These are phyloP conservation scores for Heliconius hermathena DNA, from an alignment of 1,140 invertebrate genomes.

Conservation along the genomic window DNA sequence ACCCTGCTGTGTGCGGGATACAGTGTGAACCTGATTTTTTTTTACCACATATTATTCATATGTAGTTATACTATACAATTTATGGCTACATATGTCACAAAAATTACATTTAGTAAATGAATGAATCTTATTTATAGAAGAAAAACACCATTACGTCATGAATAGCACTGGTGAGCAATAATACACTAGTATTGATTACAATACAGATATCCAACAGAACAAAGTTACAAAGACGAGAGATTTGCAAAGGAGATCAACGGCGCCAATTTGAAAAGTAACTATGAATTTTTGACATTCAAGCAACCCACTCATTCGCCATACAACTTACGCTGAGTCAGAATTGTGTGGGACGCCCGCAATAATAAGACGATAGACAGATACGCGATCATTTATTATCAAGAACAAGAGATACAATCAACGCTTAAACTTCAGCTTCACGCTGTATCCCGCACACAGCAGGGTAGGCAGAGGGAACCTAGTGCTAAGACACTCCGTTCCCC, in stretches of 20 bases:
- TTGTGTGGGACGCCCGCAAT: slow-evolving; percentile 28
- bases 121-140: neutral
- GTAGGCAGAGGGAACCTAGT: too few species aligned
- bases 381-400: slow-evolving; percentile 27
- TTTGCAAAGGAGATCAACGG: slow-evolving; percentile 11
- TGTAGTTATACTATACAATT: too few species aligned
- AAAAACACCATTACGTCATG: neutral
- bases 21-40: too few species aligned
- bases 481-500: too few species aligned
- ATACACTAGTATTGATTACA: neutral
- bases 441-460: too few species aligned
- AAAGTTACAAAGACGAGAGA: slow-evolving; percentile 6
- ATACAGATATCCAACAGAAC: neutral
- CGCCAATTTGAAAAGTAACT: slow-evolving; percentile 31
- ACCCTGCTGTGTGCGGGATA: too few species aligned
- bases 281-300: slow-evolving; percentile 35
- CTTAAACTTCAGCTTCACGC: neutral
- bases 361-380: slow-evolving; percentile 22
- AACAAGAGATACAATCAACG: slow-evolving; percentile 12
- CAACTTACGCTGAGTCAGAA: slow-evolving; percentile 31
- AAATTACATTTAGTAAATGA: neutral
- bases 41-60: neutral
- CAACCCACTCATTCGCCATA: slow-evolving; percentile 32
- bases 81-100: too few species aligned
- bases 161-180: neutral